Evolutionary conservation across 2,113 vertebrate genomes (phyloP), one percentile per base, ranked within the genome.

Genomic region (Rhinopomastus cyanomelas): DNA sequence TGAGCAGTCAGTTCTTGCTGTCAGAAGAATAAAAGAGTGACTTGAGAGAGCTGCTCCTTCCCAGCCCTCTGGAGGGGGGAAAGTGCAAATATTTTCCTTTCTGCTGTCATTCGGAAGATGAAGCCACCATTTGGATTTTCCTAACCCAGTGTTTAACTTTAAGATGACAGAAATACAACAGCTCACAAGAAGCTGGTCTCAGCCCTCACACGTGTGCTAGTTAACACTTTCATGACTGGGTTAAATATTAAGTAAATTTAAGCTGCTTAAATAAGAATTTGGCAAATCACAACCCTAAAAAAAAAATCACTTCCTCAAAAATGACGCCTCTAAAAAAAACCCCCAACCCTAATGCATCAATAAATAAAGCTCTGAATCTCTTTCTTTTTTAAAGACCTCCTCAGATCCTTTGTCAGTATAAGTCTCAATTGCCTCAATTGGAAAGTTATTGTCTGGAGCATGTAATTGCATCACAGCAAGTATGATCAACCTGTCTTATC

Each of bases 1-100:
- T 94, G 65, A 71, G 57, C 73, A 81, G 57, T 37, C 53, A 75
- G 71, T 18, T 81, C 77, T 77, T 78, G 49, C 69, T 85, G 65
- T 92, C 75, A 79, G 34, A 49, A 88, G 74, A 81, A 88, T 87
- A 90, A 90, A 92, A 44, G 39, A 84, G 78, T 37, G 46, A 85
- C 81, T 85, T 66, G 46, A 88, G 57, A 92, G 30, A 85, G 23
- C 30, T 49, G 34, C 57, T 94, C 49, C 42, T 71, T 92, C 87
- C 61, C 69, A 76, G 1, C 46, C 67, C 26, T 68, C 71, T 75
- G 37, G 51, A 83, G 48, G 32, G 51, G 46, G 14, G 85, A 90
- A 90, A 90, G 87, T 81, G 67, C 91, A 95, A 90, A 81, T 79
- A 87, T 94, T 96, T 85, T 90, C 86, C 86, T 81, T 90, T 81